Conservation (phyloP, 1,140 invertebrate species). For the Coboldia fuscipes region DNA sequence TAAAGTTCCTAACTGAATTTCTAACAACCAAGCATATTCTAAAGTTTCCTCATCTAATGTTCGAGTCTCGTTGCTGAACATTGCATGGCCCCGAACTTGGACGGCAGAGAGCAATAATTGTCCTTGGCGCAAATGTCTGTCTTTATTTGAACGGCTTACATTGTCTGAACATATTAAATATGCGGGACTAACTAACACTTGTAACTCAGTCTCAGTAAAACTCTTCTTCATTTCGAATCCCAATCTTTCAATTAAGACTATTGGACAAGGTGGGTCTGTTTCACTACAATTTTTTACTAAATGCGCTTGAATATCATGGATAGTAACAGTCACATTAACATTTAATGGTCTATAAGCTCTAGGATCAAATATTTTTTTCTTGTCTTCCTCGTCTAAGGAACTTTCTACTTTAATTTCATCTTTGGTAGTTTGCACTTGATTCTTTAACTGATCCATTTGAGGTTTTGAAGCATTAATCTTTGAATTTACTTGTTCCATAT, state of each 20-base stretch:
- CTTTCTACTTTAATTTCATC: slow-evolving; percentile 33
- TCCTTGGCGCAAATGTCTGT: slow-evolving; percentile 66
- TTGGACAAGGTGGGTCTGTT: slow-evolving; percentile 72
- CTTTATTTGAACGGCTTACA: slow-evolving; percentile 35
- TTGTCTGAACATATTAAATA: slow-evolving; percentile 60
- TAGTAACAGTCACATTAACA: slow-evolving; percentile 79
- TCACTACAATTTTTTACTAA: slow-evolving; percentile 73
- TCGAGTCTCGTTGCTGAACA: slow-evolving; percentile 86
- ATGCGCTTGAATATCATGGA: slow-evolving; percentile 90
- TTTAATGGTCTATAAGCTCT: slow-evolving; percentile 70
- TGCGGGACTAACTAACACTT: slow-evolving; percentile 75
- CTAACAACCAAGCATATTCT: slow-evolving; percentile 89
- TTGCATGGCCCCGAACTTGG: slow-evolving; percentile 83
- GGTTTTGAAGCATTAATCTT: slow-evolving; percentile 8
- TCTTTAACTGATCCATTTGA: slow-evolving; percentile 10
- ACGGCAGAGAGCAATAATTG: slow-evolving; percentile 76
- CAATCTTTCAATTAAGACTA: slow-evolving; percentile 72
- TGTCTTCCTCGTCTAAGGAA: slow-evolving; percentile 26
- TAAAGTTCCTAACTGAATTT: slow-evolving; percentile 61
- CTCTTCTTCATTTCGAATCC: slow-evolving; percentile 94
- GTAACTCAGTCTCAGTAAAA: slow-evolving; percentile 76
- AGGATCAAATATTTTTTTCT: slow-evolving; percentile 51
- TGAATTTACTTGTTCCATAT: slow-evolving; percentile 50
- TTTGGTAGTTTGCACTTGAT: slow-evolving; percentile 24
- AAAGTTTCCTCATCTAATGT: slow-evolving; percentile 80